phyloP scores from a whole-genome alignment of 2,888 invertebrate genomes.

The Morpho helenor region DNA sequence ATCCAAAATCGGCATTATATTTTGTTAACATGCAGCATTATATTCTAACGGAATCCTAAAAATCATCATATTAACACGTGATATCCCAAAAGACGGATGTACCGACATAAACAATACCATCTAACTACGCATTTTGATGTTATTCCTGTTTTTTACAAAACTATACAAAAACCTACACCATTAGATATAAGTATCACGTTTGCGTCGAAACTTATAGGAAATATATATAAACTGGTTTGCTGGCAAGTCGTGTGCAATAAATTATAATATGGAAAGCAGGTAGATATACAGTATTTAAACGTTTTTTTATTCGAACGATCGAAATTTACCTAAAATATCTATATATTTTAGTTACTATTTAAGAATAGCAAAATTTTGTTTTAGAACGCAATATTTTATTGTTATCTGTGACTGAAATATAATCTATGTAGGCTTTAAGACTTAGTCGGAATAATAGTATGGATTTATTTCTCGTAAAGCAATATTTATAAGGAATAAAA shows the following conservation, averaged over 20 bases:
- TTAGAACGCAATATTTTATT: no score
- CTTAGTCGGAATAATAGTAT: no score
- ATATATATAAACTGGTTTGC: slow-evolving; percentile 2
- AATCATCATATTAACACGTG: slow-evolving; percentile 36
- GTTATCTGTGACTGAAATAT: no score
- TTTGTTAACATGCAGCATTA: no score
- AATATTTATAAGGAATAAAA: no score
- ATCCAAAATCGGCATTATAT: no score
- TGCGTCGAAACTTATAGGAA: neutral
- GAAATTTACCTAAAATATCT: neutral
- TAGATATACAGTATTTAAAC: neutral
- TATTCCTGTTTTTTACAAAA: slow-evolving; percentile 10
- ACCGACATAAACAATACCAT: slow-evolving; percentile 44
- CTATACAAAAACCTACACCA: neutral
- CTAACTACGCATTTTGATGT: slow-evolving; percentile 31
- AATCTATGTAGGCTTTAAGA: no score
- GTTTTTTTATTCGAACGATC: neutral
- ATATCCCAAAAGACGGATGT: slow-evolving; percentile 46
- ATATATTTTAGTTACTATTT: no score
- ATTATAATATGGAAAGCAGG: slow-evolving; percentile 7
- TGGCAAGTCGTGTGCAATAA: neutral
- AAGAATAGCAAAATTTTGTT: no score
- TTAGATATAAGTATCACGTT: slow-evolving; percentile 3
- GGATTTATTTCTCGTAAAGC: no score
- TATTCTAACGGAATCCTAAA: slow-evolving; percentile 6